A percentile compares a stretch with the other conserved stretches of the same genome.
Conservation (phyloP, 2,113 vertebrate genomes). For the Mirounga angustirostris region DNA sequence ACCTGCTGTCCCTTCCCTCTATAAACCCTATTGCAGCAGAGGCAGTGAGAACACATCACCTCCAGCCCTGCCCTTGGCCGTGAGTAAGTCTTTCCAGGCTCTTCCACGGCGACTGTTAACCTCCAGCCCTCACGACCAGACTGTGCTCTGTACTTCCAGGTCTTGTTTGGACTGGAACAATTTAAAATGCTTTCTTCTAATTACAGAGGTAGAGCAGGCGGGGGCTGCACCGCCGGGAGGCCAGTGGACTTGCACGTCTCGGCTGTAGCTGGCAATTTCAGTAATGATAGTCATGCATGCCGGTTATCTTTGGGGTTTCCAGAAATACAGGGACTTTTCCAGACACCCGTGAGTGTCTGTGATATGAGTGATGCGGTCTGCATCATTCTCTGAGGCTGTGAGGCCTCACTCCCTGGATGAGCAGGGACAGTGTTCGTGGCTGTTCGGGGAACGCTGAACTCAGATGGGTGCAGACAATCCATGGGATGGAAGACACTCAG, state of each 20-base stretch:
- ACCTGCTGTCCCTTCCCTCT: not conserved
- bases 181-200: conserved; percentile 86
- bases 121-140: conserved; percentile 73
- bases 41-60: conserved; percentile 60
- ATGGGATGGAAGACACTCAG: too few relatives aligned
- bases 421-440: accelerated
- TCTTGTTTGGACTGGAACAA: conserved; percentile 86
- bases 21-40: not conserved
- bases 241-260: conserved; percentile 75
- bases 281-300: conserved; percentile 89
- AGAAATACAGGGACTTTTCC: conserved; percentile 81
- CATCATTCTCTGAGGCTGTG: not conserved
- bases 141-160: conserved; percentile 79
- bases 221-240: conserved; percentile 22
- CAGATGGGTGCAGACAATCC: not conserved
- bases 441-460: not conserved
- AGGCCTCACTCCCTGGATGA: not conserved
- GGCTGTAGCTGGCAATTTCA: conserved; percentile 85
- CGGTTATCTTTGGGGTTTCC: conserved; percentile 86
- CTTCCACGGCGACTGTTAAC: conserved; percentile 70
- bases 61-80: not conserved
- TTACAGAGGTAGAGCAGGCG: conserved; percentile 83
- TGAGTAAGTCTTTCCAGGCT: conserved; percentile 80
- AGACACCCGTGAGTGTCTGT: conserved; percentile 72
- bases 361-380: not conserved